A percentile compares a stretch with the other conserved stretches of the same genome.
phyloP scores from a whole-genome alignment of 1,140 invertebrate genomes.

The Metaphire vulgaris region DNA sequence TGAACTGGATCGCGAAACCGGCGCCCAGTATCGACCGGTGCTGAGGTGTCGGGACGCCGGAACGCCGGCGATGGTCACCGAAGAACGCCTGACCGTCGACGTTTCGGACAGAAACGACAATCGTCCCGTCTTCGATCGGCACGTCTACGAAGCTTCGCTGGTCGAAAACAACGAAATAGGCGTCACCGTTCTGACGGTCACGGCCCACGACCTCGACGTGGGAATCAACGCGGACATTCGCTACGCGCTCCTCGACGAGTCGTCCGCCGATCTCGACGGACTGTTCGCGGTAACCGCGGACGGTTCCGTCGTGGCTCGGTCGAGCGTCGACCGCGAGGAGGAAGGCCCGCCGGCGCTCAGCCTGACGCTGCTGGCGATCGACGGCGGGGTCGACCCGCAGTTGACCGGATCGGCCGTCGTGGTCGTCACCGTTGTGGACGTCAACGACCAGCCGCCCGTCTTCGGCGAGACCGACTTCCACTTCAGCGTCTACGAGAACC shows the following conservation, averaged over 20 bases:
- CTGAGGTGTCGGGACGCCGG: conserved; percentile 3
- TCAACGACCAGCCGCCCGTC: conserved; percentile 15
- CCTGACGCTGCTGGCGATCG: neutral
- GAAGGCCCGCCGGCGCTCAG: neutral
- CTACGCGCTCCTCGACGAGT: conserved; percentile 24
- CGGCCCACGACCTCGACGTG: conserved; percentile 5
- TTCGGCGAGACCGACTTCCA: neutral
- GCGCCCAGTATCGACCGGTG: neutral
- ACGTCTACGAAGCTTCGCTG: conserved; percentile 2
- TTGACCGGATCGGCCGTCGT: neutral
- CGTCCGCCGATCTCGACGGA: conserved; percentile 37
- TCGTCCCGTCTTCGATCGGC: conserved; percentile 14
- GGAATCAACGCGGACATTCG: conserved; percentile 9
- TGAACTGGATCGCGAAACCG: conserved; percentile 21
- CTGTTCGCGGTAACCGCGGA: neutral
- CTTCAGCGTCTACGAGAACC: conserved; percentile 22
- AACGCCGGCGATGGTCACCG: neutral
- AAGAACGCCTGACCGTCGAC: neutral
- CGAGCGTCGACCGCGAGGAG: conserved; percentile 1
- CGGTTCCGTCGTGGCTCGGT: neutral
- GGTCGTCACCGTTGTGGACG: conserved; percentile 4
- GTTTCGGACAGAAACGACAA: conserved; percentile 28
- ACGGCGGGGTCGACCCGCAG: conserved; percentile 1
- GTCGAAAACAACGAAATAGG: conserved; percentile 6
- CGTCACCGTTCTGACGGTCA: conserved; percentile 11